Base-by-base conservation (phyloP, 37 sponge, comb jelly and placozoan genomes). In the Agelas oroides region DNA sequence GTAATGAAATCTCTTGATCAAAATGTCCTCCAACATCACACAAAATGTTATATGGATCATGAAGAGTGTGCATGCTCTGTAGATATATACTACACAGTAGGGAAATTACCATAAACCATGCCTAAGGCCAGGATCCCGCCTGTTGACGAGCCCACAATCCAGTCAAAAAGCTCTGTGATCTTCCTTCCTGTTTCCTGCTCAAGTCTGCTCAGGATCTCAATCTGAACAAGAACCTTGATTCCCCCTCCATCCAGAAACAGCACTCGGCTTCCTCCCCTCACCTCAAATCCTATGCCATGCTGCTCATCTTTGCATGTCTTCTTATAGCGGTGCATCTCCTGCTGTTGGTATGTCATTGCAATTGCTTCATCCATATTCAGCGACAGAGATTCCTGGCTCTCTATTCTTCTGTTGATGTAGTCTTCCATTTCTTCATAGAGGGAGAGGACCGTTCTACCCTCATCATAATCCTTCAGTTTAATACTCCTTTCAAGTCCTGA, bases 181-280 rank as follows among this genome's bases (percentile, higher is more conserved):
- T 59, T 76, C 24, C 65, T 75, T 5, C 76, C 68, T n/a, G 83
- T 88, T 2, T n/a, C 0, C 18, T 58, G 39, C 62, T 88, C 89
- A 0, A 88, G 55, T n/a, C 68, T 63, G 36, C 62, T 58, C 36
- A 88, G 72, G 25, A 88, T 69, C 35, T 88, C 89, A 27, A 88
- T 65, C 70, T 82, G 83, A 17, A 88, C 55, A 24, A 88, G 83
- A 2, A 77, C 89, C n/a, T 72, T 75, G 58, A 88, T 88, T 25
- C 89, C 89, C 0, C 89, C 89, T 35, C 89, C 89, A 59, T 88
- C 89, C 62, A 88, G 78, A 61, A 77, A 59, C 16, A 88, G 70
- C 35, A 88, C 80, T 0, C 83, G 54, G 53, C 70, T 52, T 8
- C 83, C 89, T 34, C 62, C 33, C 38, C 35, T 68, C 31, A 68